Evolutionary conservation across 2,797 vertebrate species (phyloP), one percentile per base, ranked within the genome.

Genomic region (Parauchenoglanis punctatus): DNA sequence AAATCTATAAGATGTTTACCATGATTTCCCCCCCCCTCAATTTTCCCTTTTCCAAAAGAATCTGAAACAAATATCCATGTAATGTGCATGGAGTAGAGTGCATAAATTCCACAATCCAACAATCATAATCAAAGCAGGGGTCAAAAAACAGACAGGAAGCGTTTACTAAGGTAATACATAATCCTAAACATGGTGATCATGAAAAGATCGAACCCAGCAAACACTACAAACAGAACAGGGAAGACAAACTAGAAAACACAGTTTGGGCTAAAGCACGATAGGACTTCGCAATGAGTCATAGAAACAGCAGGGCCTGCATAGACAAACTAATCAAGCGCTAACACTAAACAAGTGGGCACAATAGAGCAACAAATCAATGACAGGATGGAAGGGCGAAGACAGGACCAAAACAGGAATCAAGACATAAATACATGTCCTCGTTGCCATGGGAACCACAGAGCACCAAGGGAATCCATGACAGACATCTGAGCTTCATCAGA

Each of bases 361-460:
- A 18, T 65, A 31, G 5, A 31, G 25, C 61, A 65, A 82, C 25
- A 82, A 46, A n/a, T 31, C 40, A 81, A 17, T 63, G 44, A 49
- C 59, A 17, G 44, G 25, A 65, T 65, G 12, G 40, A 82, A 81
- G 56, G 31, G 31, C 2, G 5, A 44, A 81, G 40, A 82, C 25
- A 49, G 80, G 2, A 65, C 13, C 40, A 65, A 61, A 78, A 78
- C 77, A 58, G 52, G 31, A 80, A 58, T 80, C 54, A 58, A 80
- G 4, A 61, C 23, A 10, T 49, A 65, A 65, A 13, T 4, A 28
- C 59, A 49, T 28, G 59, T 82, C 40, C 15, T 18, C 10, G 15
- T 82, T 82, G 20, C 59, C 80, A 49, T 82, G 80, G 80, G 15
- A 82, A 82, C 80, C 8, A 0, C 59, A 28, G 40, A 10, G 58